Percentiles rank a stretch among this genome's conserved stretches.
Evolutionary conservation across 2,113 vertebrate genomes (phyloP).

Genomic region (Saguinus imperator): DNA sequence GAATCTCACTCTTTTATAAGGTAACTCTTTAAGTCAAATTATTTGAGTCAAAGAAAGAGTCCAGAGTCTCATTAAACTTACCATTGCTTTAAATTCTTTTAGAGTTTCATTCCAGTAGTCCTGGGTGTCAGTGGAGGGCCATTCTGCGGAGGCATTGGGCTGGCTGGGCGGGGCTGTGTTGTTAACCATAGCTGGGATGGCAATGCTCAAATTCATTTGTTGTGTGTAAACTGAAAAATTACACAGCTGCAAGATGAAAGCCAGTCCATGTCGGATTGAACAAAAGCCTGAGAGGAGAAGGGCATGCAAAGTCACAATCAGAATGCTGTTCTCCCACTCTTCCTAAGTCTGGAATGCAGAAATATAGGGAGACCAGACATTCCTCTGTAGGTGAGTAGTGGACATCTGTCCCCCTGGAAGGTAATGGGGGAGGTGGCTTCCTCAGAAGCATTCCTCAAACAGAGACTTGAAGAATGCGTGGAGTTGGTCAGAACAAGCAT

Average conservation of each 20-base stretch:
- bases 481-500: neutral
- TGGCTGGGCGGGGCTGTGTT: slow-evolving; percentile 47
- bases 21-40: neutral
- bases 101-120: slow-evolving; percentile 15
- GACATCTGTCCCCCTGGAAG: accelerated
- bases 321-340: neutral
- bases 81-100: neutral
- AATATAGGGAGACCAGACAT: neutral
- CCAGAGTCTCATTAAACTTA: neutral
- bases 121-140: neutral
- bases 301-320: neutral
- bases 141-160: slow-evolving; percentile 63
- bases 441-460: neutral
- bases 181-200: slow-evolving; percentile 90
- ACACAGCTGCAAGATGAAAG: slow-evolving; percentile 87
- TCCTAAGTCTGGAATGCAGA: neutral
- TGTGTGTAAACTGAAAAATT: slow-evolving; percentile 86
- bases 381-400: neutral
- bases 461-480: neutral
- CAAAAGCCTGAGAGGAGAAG: slow-evolving; percentile 74
- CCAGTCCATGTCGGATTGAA: slow-evolving; percentile 85
- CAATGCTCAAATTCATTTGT: slow-evolving; percentile 89
- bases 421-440: too few relatives aligned
- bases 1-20: neutral
- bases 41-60: neutral